Evolutionary conservation across 2,888 invertebrate species (phyloP).

Genomic region (Willowsia nigromaculata): DNA sequence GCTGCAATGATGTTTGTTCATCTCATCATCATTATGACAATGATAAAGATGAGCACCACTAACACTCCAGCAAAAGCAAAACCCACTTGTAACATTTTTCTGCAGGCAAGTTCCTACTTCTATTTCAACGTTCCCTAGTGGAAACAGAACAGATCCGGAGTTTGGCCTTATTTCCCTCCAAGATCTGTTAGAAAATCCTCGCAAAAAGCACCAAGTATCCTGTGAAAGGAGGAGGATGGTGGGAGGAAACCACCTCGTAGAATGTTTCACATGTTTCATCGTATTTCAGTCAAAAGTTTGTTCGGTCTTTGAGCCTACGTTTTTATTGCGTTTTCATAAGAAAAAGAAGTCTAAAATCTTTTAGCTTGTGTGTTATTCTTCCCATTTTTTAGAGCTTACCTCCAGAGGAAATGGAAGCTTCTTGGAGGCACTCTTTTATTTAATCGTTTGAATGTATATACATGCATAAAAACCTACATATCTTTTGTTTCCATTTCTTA

Average conservation of each 20-base stretch:
- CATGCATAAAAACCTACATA: not conserved
- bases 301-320: not conserved
- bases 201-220: not conserved
- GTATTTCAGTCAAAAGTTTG: not conserved
- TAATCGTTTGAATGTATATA: not conserved
- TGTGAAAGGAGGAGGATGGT: not conserved
- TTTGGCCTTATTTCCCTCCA: conserved; percentile 27
- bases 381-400: not conserved
- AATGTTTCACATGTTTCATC: not conserved
- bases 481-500: not conserved
- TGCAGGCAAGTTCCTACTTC: not conserved
- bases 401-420: conserved; percentile 16
- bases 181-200: not conserved
- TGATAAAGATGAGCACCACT: conserved; percentile 11
- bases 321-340: not conserved
- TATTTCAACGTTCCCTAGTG: conserved; percentile 3
- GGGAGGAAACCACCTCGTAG: not conserved
- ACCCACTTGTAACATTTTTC: not conserved
- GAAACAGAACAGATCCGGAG: conserved; percentile 9
- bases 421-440: conserved; percentile 10
- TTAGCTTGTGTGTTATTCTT: not conserved
- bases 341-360: not conserved
- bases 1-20: not conserved
- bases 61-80: not conserved
- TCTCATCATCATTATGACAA: conserved; percentile 39